Conservation (phyloP, 2,888 invertebrate species). For the Molorchus minor region DNA sequence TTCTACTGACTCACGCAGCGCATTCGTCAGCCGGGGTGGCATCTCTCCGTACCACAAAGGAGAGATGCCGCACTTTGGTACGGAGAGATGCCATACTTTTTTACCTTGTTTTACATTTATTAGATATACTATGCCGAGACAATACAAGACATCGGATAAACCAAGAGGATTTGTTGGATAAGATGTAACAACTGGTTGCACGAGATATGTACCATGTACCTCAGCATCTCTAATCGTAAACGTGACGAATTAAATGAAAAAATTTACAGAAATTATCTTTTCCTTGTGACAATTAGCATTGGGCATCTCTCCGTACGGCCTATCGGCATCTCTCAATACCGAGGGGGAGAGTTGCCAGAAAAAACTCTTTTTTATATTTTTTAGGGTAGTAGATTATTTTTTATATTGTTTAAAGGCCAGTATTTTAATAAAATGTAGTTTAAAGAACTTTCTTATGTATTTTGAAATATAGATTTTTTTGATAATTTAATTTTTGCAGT, state of each 20-base stretch:
- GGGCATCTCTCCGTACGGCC: neutral
- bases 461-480: neutral
- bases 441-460: neutral
- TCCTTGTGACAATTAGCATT: neutral
- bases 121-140: neutral
- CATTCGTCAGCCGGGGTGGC: neutral
- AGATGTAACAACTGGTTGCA: neutral
- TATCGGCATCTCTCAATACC: neutral
- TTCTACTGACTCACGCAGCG: neutral
- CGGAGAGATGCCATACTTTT: neutral
- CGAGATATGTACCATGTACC: neutral
- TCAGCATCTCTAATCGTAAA: neutral
- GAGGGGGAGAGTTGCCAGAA: neutral
- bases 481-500: neutral
- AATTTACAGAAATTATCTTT: neutral
- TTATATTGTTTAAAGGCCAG: neutral
- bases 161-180: neutral
- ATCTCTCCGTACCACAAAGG: neutral
- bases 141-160: neutral
- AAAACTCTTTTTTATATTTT: neutral
- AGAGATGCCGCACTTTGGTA: neutral
- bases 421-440: neutral
- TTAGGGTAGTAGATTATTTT: neutral
- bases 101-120: neutral
- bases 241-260: neutral